Evolutionary conservation across 2,888 invertebrate genomes (phyloP), one percentile per base, ranked within the genome.

Genomic region (Heteropelma amictum): DNA sequence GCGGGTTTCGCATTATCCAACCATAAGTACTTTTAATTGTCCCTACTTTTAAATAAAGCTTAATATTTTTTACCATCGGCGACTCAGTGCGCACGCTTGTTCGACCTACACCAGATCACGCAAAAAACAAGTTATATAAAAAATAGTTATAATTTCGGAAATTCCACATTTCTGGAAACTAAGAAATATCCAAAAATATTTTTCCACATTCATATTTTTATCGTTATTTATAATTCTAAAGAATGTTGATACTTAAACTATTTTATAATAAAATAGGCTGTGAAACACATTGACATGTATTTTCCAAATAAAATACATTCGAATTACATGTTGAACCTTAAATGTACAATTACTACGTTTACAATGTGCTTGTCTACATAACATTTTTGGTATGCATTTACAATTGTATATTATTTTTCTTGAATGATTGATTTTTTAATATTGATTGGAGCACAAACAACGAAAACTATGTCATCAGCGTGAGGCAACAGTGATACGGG

Each of bases 401-500:
- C 30, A 21, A 58, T 19, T 58, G n/a, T 1, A 28, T 28, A 5
- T 5, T 7, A 28, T 28, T 28, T 28, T 63, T 74, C 26, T 58
- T 77, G 64, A 3, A 72, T 67, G 51, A 72, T 49, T 12, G 67
- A 47, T 21, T 70, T 71, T 45, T 26, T 10, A 35, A 77, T 8
- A 49, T 77, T 73, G 42, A 77, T 65, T 28, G 70, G 45, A 28
- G 60, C 60, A 47, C 74, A 77, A 35, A 56, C 26, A 26, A 73
- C 72, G 7, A 28, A 28, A 28, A 28, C 7, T n/a, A n/a, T n/a
- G n/a, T n/a, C n/a, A n/a, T 74, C 77, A 51, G 65, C 30, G 49
- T 77, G 56, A 70, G 70, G 56, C 17, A 71, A 21, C 30, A 74
- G 42, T 40, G 49, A 45, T 40, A 61, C 35, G 5, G n/a, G n/a